Percentiles rank a stretch among this genome's conserved stretches.
These are phyloP conservation scores for Zosterops pallidus DNA, from an alignment of 2,113 vertebrate species.

Conservation along the genomic window DNA sequence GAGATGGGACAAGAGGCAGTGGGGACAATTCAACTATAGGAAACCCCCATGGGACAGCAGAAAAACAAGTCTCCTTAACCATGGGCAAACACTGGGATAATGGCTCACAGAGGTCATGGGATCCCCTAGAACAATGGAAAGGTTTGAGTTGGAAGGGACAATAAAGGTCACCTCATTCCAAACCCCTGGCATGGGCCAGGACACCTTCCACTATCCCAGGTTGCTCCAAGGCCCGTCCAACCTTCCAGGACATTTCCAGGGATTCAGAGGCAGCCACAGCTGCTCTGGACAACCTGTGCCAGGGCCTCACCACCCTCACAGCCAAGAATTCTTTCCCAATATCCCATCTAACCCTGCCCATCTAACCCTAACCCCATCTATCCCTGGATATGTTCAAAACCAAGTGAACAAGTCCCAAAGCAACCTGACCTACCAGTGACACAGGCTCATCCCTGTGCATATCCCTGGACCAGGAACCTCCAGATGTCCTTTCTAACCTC, in stretches of 20 bases:
- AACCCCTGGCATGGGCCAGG: accelerated
- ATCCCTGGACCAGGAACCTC: neutral
- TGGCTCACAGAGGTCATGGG: neutral
- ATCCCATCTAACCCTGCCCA: accelerated
- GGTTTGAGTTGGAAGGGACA: neutral
- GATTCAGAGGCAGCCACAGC: too few species aligned
- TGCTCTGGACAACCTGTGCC: accelerated
- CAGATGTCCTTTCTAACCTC: neutral
- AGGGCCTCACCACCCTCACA: accelerated
- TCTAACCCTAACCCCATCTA: too few species aligned
- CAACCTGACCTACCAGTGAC: neutral
- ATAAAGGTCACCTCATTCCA: accelerated
- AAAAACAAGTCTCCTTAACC: neutral
- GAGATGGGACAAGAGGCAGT: neutral
- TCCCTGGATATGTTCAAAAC: neutral
- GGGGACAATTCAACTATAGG: neutral
- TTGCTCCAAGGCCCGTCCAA: accelerated
- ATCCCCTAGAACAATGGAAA: neutral
- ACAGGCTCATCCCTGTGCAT: accelerated
- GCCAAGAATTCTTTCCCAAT: accelerated
- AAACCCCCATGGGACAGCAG: neutral
- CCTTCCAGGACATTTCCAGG: neutral
- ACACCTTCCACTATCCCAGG: neutral
- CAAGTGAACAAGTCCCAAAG: neutral
- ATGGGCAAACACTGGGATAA: neutral